Base-by-base conservation (phyloP, 2,797 vertebrate species). In the Chaenodraco wilsoni region DNA sequence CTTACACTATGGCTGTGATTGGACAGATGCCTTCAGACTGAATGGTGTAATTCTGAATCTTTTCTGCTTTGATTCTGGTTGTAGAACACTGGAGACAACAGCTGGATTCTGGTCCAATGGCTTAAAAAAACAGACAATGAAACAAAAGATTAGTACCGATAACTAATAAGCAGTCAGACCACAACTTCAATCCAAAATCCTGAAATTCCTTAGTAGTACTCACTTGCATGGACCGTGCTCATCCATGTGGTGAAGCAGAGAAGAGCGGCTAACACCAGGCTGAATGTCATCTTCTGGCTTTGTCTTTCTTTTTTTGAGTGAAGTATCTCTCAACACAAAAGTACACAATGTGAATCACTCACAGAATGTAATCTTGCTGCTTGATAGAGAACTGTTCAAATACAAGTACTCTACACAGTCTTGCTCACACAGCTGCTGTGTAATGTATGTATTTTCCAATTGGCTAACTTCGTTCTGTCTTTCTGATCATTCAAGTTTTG, bases 1-100 rank as follows among this genome's bases (percentile, higher is more conserved):
- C 92, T 88, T 89, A 94, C 93, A 21, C 0, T 16, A 92, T 1
- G 12, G 86, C 91, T 9, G 0, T 6, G 33, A 90, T 13, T 12
- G 0, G 0, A 73, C 94, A 94, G 21, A 8, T 0, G n/a, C 16
- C 65, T 48, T 56, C 51, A 3, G 3, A 0, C 75, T 92, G 90
- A 27, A 41, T 13, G 21, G 13, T 73, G 70, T 94, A 94, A 56
- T 49, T 19, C 41, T 9, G 1, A 16, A 94, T 74, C 3, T 0
- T 11, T 0, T 0, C 0, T 10, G 19, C 0, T 0, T 0, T 1
- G 43, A 71, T 0, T 65, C 0, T 65, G 2, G 10, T 77, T 0
- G 0, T 41, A 8, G 45, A 46, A 46, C 2, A 1, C 0, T 0
- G 0, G 0, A 1, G 0, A 63, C 94, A 95, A 43, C 93, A 93